phyloP scores from a whole-genome alignment of 2,888 invertebrate genomes.

The Lamellibrachia columna region DNA sequence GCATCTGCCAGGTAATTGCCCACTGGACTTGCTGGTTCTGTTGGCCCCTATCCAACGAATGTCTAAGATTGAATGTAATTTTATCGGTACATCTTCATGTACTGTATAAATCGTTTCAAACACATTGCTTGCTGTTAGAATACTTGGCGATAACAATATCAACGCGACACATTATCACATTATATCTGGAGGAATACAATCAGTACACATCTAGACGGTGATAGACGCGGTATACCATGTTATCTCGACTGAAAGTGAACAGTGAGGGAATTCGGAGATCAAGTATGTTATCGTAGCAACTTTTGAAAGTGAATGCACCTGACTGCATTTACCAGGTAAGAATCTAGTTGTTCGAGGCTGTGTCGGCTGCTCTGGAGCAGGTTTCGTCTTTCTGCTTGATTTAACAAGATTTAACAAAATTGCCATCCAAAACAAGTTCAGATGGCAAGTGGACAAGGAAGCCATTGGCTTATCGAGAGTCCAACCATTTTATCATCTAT shows the following conservation, averaged over 20 bases:
- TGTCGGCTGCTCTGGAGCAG: neutral
- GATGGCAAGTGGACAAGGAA: too few species aligned
- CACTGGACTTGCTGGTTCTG: too few species aligned
- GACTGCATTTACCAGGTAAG: neutral
- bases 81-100: too few species aligned
- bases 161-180: neutral
- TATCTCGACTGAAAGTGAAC: neutral
- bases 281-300: neutral
- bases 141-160: neutral
- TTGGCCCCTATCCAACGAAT: too few species aligned
- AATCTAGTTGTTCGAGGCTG: neutral
- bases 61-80: too few species aligned
- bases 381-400: too few species aligned
- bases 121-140: neutral
- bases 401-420: too few species aligned
- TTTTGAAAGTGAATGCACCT: neutral
- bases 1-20: too few species aligned
- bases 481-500: too few species aligned
- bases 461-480: too few species aligned
- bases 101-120: neutral
- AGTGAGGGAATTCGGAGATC: neutral
- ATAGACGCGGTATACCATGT: neutral
- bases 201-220: neutral
- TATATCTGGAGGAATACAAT: neutral
- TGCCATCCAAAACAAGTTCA: too few species aligned